These are phyloP conservation scores for Mola mola DNA, from an alignment of 2,113 vertebrate species.

Conservation along the genomic window DNA sequence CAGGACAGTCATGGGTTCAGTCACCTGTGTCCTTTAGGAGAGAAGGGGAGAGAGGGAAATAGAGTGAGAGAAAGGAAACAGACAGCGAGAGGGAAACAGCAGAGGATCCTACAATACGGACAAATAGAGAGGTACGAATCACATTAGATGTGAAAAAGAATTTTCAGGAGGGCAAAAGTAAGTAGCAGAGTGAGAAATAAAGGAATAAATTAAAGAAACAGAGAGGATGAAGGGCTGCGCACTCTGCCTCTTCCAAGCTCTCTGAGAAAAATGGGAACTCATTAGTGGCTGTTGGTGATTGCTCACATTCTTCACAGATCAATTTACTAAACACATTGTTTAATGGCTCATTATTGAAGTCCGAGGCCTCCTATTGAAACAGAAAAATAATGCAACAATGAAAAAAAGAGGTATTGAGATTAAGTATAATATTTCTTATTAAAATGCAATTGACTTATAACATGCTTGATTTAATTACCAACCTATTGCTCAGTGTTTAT, in stretches of 20 bases:
- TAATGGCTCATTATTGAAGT: slow-evolving; percentile 84
- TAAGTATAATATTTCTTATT: slow-evolving; percentile 44
- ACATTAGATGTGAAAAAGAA: slow-evolving; percentile 70
- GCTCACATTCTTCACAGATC: slow-evolving; percentile 79
- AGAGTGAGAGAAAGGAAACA: no score
- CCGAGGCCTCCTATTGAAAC: slow-evolving; percentile 67
- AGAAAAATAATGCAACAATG: slow-evolving; percentile 41
- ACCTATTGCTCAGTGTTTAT: slow-evolving; percentile 11
- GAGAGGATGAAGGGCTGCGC: slow-evolving; percentile 58
- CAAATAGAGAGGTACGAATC: slow-evolving; percentile 23
- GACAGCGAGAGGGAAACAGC: no score
- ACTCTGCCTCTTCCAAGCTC: slow-evolving; percentile 46
- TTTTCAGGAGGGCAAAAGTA: slow-evolving; percentile 29
- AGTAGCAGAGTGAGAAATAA: slow-evolving; percentile 27
- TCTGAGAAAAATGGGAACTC: slow-evolving; percentile 80
- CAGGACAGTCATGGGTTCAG: slow-evolving; percentile 96
- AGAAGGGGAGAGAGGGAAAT: slow-evolving; percentile 42
- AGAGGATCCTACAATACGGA: slow-evolving; percentile 6
- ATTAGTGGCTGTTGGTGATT: slow-evolving; percentile 80
- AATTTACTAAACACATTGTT: slow-evolving; percentile 84
- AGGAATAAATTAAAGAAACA: slow-evolving; percentile 40
- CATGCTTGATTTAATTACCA: slow-evolving; percentile 8
- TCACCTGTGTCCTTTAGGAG: slow-evolving; percentile 95
- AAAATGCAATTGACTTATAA: slow-evolving; percentile 48
- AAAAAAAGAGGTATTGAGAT: slow-evolving; percentile 58